Conservation (phyloP, 2,113 vertebrate species). For the Urocolius indicus region DNA sequence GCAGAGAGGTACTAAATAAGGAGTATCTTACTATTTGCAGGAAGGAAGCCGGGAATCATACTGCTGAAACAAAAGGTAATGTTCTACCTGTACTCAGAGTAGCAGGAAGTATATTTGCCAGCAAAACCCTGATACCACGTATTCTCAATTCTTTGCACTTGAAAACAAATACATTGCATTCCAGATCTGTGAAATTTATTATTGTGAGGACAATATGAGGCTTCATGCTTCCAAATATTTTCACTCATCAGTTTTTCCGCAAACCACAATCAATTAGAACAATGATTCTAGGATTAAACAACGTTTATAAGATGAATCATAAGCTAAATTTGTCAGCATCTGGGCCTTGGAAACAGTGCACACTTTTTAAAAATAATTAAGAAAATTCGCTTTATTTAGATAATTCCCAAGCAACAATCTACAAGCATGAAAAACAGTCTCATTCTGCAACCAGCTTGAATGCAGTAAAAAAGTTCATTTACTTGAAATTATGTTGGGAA, state of each 20-base stretch:
- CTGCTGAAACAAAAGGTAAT: not conserved
- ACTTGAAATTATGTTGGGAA: not conserved
- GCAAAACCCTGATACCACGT: not conserved
- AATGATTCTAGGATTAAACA: not conserved
- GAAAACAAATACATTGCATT: not conserved
- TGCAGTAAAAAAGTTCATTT: not conserved
- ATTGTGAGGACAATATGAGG: not conserved
- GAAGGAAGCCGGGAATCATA: not conserved
- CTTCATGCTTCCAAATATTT: not conserved
- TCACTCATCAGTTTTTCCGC: not conserved
- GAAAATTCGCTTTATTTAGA: not conserved
- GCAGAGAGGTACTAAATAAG: not conserved
- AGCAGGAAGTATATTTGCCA: not conserved
- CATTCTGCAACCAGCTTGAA: not conserved
- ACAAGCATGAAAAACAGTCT: not conserved
- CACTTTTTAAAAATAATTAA: not conserved
- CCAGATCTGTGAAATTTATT: too few species aligned
- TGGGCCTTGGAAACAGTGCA: not conserved
- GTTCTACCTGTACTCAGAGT: not conserved
- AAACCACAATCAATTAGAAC: not conserved
- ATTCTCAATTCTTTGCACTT: not conserved
- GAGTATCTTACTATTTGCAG: not conserved
- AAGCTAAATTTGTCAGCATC: not conserved
- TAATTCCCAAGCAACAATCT: not conserved
- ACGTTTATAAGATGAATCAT: not conserved